Conservation (phyloP, 2,113 vertebrate species). For the Apodemus speciosus region DNA sequence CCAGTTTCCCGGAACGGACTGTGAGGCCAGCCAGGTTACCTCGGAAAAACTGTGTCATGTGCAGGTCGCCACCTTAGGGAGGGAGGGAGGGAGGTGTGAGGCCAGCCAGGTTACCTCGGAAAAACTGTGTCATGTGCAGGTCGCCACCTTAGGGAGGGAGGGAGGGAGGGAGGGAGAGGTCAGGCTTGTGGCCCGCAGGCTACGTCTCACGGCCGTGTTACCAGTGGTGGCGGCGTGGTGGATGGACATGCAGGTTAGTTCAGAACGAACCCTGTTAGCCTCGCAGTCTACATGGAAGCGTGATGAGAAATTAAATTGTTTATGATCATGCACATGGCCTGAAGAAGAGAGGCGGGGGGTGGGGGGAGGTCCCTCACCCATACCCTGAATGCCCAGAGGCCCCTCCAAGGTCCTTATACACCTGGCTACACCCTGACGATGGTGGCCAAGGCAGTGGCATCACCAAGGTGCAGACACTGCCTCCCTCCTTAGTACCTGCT, state of each 20-base stretch:
- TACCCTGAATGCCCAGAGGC: not conserved
- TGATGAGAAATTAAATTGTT: conserved; percentile 60
- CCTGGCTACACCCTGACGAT: not conserved
- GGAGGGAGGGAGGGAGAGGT: not conserved
- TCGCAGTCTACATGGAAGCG: conserved; percentile 75
- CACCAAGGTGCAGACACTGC: not conserved
- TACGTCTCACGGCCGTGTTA: conserved; percentile 16
- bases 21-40: conserved; percentile 96
- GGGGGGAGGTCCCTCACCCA: conserved; percentile 39
- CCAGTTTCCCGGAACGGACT: conserved; percentile 94
- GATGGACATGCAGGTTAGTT: conserved; percentile 94
- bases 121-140: conserved; percentile 94
- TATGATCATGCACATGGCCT: conserved; percentile 86
- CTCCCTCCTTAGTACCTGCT: not conserved
- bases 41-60: conserved; percentile 95
- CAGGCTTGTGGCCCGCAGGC: accelerated
- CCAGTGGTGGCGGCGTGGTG: conserved; percentile 53
- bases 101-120: conserved; percentile 95
- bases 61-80: conserved; percentile 89
- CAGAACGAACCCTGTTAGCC: conserved; percentile 80
- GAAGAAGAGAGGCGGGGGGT: not conserved
- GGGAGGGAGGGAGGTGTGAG: too few species aligned
- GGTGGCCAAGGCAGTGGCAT: not conserved
- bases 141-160: conserved; percentile 87
- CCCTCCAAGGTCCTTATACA: not conserved